Base-by-base conservation (phyloP, 2,888 invertebrate species). In the Macropis europaea region DNA sequence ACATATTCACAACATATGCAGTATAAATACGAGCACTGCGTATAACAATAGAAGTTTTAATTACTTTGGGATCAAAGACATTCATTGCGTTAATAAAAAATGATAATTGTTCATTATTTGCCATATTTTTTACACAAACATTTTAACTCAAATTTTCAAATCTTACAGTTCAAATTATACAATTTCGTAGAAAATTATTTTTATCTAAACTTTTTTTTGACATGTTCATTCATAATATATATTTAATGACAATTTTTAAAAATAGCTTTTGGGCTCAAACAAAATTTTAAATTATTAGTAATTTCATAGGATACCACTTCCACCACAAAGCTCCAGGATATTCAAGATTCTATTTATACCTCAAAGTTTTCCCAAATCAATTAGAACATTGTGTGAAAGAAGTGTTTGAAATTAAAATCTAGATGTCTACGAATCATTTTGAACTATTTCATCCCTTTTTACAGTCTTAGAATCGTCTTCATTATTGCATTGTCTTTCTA, bases 11-110 rank as follows among this genome's bases (percentile, higher is more conserved):
- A 54, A n/a, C 22, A 11, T 17, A 15, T 45, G 7, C 11, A 45
- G 17, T 45, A 40, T 43, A 38, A 50, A 43, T 66, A 52, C 19
- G 36, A 43, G 13, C 50, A 66, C 32, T 40, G 7, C 22, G 48
- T 34, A 24, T 38, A 38, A 32, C 22, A 45, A 11, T 45, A 36
- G 24, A 40, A 32, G n/a, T 43, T 6, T 17, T 17, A 11, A 32
- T 24, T n/a, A 9, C 17, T 50, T 32, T 11, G n/a, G 6, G 19
- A 28, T 13, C 5, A 38, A 13, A 38, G 15, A n/a, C n/a, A n/a
- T n/a, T n/a, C n/a, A n/a, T n/a, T n/a, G n/a, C n/a, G n/a, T n/a
- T n/a, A n/a, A n/a, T n/a, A n/a, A n/a, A n/a, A n/a, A n/a, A n/a
- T n/a, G n/a, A n/a, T n/a, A n/a, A n/a, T n/a, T n/a, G n/a, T n/a